Evolutionary conservation across 2,888 invertebrate species (phyloP), one percentile per base, ranked within the genome.

Genomic region (Cataglyphis cursor): DNA sequence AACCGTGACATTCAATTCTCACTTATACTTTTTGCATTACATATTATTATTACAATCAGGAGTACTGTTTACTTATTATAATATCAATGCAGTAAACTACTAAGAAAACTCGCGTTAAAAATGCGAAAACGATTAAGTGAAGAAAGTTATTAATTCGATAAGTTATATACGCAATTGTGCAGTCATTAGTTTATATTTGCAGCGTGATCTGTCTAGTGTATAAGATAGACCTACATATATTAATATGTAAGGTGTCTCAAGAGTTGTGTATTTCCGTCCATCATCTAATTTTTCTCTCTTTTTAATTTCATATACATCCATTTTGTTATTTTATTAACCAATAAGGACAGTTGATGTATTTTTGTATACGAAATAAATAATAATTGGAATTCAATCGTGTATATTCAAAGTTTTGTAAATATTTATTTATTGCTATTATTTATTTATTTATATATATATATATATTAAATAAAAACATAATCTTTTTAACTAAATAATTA

Each of bases 361-460:
- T 38, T 28, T 51, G 35, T 61, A 54, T 51, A 62, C 59, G 44
- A 24, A 64, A 72, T 80, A 70, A 70, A 80, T 65, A 31, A 65
- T 68, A 57, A 72, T 80, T 41, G 12, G 65, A 28, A 35, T 51
- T 78, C 38, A 64, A 76, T 66, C 18, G 9, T 65, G 21, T 68
- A 28, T 44, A 70, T 76, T 76, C 54, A 72, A 85, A 78, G 64
- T 90, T 80, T 85, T 90, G 85, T 90, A 90, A 89, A 89, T 89
- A 90, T n/a, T 51, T 84, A 90, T 90, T 90, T 90, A 88, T 90
- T 90, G 84, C 84, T 83, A 83, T 86, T 89, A 90, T 82, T 35
- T 35, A 35, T 35, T 35, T 35, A 35, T 35, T 35, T 83, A 86
- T 51, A 38, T 66, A n/a, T 86, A 86, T 85, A 89, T 85, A 76